These are phyloP conservation scores for Oryzias dopingdopingensis DNA, from an alignment of 2,797 vertebrate species.

Conservation along the genomic window DNA sequence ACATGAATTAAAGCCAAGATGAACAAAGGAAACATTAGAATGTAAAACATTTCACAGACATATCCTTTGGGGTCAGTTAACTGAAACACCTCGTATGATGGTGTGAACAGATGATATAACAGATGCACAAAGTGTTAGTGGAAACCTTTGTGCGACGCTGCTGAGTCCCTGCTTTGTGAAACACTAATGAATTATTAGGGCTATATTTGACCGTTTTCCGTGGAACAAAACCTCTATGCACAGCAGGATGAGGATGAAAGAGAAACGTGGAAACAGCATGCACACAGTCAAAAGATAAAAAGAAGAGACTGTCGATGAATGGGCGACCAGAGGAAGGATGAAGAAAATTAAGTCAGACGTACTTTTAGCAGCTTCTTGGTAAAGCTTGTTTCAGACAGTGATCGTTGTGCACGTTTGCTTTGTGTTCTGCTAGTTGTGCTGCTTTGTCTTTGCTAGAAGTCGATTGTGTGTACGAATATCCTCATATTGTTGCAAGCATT, in stretches of 20 bases:
- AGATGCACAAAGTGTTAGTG: neutral
- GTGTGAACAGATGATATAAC: neutral
- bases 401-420: no score
- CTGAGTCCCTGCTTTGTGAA: neutral
- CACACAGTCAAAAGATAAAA: no score
- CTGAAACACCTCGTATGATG: no score
- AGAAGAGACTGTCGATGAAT: no score
- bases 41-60: no score
- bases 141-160: neutral
- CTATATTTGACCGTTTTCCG: neutral
- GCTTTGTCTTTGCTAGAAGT: no score
- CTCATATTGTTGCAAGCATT: constrained; percentile 14
- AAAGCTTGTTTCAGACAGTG: no score
- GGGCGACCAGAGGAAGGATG: neutral
- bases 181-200: neutral
- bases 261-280: no score
- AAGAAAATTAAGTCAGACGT: constrained; percentile 6
- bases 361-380: constrained; percentile 6
- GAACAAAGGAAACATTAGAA: no score
- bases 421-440: no score
- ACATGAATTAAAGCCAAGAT: no score
- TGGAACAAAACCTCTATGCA: neutral
- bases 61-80: no score
- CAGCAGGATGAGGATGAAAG: neutral
- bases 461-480: constrained; percentile 19